Conservation (phyloP, 53 echinoderm and acorn worm species). For the Apostichopus leukothele region DNA sequence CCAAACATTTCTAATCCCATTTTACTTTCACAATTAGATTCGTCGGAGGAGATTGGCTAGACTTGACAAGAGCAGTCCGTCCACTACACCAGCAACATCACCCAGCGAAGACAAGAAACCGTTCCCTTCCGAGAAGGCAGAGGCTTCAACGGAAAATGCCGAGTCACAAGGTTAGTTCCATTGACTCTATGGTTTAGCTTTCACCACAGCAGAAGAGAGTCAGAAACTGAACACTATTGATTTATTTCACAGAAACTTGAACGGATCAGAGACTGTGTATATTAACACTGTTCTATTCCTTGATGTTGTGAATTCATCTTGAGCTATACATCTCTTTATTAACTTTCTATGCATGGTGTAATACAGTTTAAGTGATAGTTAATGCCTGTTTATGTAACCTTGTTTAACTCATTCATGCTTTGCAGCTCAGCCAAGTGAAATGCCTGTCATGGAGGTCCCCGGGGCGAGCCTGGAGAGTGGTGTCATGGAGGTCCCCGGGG, state of each 20-base stretch:
- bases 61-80: slow-evolving; percentile 65
- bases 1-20: not conserved
- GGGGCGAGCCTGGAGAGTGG: slow-evolving; percentile 63
- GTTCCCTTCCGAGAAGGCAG: slow-evolving; percentile 5
- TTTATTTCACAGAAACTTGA: too few species aligned
- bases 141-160: not conserved
- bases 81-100: slow-evolving; percentile 31
- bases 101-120: slow-evolving; percentile 49
- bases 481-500: slow-evolving; percentile 11
- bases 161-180: not conserved
- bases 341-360: too few species aligned
- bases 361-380: too few species aligned
- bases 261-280: too few species aligned
- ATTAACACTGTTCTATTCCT: too few species aligned
- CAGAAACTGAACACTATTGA: too few species aligned
- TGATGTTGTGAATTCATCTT: too few species aligned
- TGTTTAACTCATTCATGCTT: not conserved
- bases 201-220: too few species aligned
- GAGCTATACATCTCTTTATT: too few species aligned
- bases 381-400: not conserved
- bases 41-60: slow-evolving; percentile 86
- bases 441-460: slow-evolving; percentile 3
- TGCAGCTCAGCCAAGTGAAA: slow-evolving; percentile 29
- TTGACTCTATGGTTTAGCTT: not conserved
- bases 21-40: slow-evolving; percentile 50